Conservation (phyloP, 1,140 invertebrate species). For the Akabosia matsudoensis region DNA sequence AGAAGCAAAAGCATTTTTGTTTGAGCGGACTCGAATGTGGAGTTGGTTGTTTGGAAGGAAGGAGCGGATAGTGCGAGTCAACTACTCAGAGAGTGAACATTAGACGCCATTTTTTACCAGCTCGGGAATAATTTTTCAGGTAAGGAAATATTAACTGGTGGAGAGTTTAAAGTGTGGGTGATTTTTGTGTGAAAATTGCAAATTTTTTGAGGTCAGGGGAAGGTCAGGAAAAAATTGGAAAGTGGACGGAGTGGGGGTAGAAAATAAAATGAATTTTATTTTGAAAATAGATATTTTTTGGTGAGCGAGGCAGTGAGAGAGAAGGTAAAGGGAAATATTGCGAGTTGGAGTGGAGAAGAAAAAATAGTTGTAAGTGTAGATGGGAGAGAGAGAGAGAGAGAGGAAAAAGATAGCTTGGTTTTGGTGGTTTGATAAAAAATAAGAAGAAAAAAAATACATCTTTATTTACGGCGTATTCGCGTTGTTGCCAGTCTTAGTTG, state of each 20-base stretch:
- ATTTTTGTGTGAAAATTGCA: too few species aligned
- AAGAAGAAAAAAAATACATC: too few species aligned
- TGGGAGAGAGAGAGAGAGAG: too few species aligned
- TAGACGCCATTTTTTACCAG: not conserved
- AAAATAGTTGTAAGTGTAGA: too few species aligned
- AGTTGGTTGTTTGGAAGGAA: not conserved
- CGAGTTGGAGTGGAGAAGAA: too few species aligned
- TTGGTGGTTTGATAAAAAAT: not conserved
- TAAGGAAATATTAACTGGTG: not conserved
- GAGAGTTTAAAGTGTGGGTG: too few species aligned
- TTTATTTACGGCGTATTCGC: not conserved
- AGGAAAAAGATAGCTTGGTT: not conserved
- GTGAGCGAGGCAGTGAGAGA: too few species aligned
- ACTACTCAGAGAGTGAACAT: not conserved
- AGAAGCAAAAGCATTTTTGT: too few species aligned
- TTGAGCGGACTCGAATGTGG: too few species aligned
- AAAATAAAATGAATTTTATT: too few species aligned
- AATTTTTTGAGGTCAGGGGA: not conserved
- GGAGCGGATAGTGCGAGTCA: not conserved
- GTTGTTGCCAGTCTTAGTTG: slow-evolving; percentile 6
- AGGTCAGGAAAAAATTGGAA: not conserved
- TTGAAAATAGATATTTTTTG: too few species aligned
- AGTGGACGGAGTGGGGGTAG: not conserved
- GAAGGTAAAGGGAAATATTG: too few species aligned
- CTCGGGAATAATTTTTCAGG: not conserved